Evolutionary conservation across 2,797 vertebrate genomes (phyloP).

Genomic region (Podarcis siculus): DNA sequence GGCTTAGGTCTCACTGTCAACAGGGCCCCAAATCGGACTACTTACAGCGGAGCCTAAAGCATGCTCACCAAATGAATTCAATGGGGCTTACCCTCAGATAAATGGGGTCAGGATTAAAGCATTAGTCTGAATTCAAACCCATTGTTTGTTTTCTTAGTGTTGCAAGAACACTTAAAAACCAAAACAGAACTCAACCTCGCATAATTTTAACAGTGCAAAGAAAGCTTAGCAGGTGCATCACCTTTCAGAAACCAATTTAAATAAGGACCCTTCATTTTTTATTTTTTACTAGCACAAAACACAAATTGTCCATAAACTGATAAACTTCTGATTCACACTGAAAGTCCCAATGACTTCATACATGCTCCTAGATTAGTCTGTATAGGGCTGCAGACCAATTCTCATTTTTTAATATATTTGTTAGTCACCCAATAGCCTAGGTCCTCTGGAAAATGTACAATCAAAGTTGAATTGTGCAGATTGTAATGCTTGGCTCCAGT

Average conservation of each 20-base stretch:
- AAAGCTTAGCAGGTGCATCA: neutral
- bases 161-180: neutral
- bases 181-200: neutral
- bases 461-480: no score
- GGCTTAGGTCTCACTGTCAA: neutral
- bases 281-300: neutral
- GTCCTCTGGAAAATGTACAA: no score
- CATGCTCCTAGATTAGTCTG: neutral
- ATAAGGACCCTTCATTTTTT: neutral
- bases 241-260: neutral
- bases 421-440: no score
- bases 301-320: neutral
- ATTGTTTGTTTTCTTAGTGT: neutral
- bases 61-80: neutral
- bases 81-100: no score
- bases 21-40: neutral
- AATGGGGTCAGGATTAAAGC: neutral
- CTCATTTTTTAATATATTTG: neutral
- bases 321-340: no score
- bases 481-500: neutral
- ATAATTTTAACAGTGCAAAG: neutral
- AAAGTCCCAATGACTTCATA: neutral
- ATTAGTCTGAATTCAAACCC: neutral
- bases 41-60: neutral
- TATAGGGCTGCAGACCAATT: neutral